Evolutionary conservation across 2,113 vertebrate species (phyloP).

Genomic region (Mormoops blainvillei): DNA sequence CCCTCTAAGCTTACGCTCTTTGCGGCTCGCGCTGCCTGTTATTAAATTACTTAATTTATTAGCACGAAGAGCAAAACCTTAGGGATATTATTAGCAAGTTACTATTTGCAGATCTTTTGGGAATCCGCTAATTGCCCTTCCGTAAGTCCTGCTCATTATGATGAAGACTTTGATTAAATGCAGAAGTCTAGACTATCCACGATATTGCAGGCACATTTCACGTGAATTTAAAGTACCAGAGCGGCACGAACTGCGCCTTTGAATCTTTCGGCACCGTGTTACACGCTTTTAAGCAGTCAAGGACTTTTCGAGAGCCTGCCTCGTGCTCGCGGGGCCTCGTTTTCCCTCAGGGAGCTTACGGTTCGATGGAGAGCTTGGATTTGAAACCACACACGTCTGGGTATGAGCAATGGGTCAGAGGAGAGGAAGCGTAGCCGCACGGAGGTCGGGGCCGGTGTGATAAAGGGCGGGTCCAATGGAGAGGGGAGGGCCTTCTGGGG

Average conservation of each 20-base stretch:
- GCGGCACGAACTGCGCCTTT: background rate
- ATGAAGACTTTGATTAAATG: constrained; percentile 69
- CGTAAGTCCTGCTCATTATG: constrained; percentile 60
- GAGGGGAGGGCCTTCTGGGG: background rate
- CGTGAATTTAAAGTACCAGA: constrained; percentile 12
- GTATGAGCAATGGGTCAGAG: background rate
- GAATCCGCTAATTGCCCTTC: constrained; percentile 68
- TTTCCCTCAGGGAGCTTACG: background rate
- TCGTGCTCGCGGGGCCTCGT: background rate
- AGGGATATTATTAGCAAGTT: constrained; percentile 61
- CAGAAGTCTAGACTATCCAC: constrained; percentile 39
- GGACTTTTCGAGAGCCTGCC: background rate
- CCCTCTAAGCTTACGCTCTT: background rate
- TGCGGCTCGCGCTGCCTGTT: background rate
- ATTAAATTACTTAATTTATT: constrained; percentile 57
- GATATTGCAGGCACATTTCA: constrained; percentile 20
- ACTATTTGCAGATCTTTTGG: constrained; percentile 60
- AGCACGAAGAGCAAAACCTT: constrained; percentile 54
- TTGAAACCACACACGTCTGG: rapidly evolving
- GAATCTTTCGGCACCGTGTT: background rate
- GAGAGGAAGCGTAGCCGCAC: rapidly evolving
- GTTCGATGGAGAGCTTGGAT: background rate
- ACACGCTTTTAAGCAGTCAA: background rate
- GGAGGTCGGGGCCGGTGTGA: background rate
- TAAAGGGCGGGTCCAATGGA: too few relatives aligned